phyloP scores from a whole-genome alignment of 2,113 vertebrate species.

The Asarcornis scutulata region DNA sequence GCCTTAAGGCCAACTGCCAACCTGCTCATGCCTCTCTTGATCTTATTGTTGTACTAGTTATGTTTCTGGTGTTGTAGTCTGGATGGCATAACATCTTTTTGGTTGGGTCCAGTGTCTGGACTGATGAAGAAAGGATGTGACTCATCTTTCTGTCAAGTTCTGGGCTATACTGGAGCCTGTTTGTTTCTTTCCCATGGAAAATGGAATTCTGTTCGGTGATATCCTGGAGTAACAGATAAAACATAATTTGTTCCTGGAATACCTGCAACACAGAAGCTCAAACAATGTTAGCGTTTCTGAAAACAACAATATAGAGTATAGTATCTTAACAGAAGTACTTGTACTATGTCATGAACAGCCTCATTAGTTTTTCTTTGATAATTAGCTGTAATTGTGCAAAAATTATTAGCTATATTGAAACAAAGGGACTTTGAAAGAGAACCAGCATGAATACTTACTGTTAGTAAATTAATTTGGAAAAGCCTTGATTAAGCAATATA shows the following conservation, averaged over 20 bases:
- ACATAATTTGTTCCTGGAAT: neutral
- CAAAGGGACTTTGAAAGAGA: constrained; percentile 68
- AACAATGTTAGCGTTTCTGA: neutral
- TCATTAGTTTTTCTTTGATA: constrained; percentile 70
- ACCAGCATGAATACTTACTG: constrained; percentile 52
- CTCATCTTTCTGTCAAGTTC: neutral
- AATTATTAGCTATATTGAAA: constrained; percentile 71
- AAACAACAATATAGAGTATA: neutral
- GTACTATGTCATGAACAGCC: neutral
- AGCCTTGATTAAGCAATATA: constrained; percentile 73
- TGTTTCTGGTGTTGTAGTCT: neutral
- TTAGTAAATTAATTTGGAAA: constrained; percentile 74
- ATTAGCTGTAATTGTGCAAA: constrained; percentile 66
- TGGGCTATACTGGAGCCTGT: neutral
- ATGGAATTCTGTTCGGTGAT: neutral
- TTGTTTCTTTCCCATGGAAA: neutral
- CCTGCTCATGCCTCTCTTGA: neutral
- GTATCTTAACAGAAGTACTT: constrained; percentile 5
- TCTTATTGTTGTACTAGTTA: neutral
- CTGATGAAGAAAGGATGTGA: neutral
- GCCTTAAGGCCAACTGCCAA: neutral
- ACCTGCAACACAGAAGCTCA: neutral
- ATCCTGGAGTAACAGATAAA: neutral
- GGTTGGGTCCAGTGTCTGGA: neutral
- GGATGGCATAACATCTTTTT: neutral